These are phyloP conservation scores for Oreochromis grahami DNA, from an alignment of 2,797 vertebrate genomes.

Conservation along the genomic window DNA sequence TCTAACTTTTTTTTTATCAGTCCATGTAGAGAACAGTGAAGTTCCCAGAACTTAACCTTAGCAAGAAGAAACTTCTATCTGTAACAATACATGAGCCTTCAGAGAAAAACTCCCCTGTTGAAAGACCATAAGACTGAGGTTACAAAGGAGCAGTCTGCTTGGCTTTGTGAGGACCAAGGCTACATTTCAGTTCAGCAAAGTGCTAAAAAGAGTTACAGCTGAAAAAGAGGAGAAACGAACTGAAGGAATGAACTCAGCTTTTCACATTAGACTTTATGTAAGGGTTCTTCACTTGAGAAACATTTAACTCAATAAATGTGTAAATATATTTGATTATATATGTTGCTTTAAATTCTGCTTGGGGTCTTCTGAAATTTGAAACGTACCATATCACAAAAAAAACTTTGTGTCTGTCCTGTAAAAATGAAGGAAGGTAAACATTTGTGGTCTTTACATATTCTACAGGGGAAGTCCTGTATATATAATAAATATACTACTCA, in stretches of 20 bases:
- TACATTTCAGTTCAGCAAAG: not conserved
- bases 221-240: not conserved
- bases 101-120: not conserved
- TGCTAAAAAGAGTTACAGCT: not conserved
- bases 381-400: not conserved
- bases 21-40: not conserved
- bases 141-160: not conserved
- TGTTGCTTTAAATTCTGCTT: not conserved
- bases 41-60: slow-evolving; percentile 7
- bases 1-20: not conserved
- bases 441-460: not conserved
- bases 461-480: not conserved
- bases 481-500: not conserved
- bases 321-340: not conserved
- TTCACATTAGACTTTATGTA: not conserved
- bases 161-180: slow-evolving; percentile 8
- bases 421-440: not conserved
- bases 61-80: not conserved
- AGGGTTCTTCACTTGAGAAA: not conserved
- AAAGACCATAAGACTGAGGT: not conserved
- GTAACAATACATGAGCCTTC: not conserved
- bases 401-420: not conserved
- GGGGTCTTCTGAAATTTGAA: not conserved
- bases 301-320: not conserved
- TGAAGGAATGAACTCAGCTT: not conserved